Base-by-base conservation (phyloP, 2,113 vertebrate species). In the Atrichornis clamosus region DNA sequence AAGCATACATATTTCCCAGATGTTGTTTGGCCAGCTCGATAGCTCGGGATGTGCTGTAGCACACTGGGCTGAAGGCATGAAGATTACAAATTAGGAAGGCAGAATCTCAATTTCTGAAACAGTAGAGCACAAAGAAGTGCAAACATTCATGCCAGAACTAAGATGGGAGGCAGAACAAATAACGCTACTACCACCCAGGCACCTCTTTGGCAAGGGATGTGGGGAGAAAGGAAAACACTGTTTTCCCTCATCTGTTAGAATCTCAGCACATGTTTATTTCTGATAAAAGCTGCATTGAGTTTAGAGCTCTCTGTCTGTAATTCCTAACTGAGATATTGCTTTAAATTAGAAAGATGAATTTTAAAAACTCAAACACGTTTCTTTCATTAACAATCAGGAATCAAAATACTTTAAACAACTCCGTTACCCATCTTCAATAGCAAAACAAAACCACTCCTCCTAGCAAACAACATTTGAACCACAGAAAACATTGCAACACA, bases 11-110 rank as follows among this genome's bases (percentile, higher is more conserved):
- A 83, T 95, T 93, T 96, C 79, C 73, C 86, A 90, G 90, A 86
- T 89, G 76, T 73, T 91, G 44, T 89, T 95, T 94, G 93, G 85
- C 90, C 90, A 96, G 69, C 64, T 84, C 84, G 28, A 80, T 84
- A 65, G 44, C 84, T 84, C 2, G 6, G 41, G 78, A 89, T 58
- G 28, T 89, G 50, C n/a, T 65, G 63, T 90, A 87, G 52, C 62
- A 89, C 50, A 59, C 35, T 84, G 81, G 78, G 30, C 59, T 89
- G 89, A 88, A 94, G 64, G 89, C 87, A 89, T 52, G 59, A 85
- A 91, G 62, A 96, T 94, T 96, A 72, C 74, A 93, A 96, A 59
- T 93, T 62, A 95, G 75, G 62, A 73, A 87, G 47, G 60, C 68
- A 84, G 50, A 41, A 85, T 94, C 55, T 93, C 58, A 23, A 24